Evolutionary conservation across 2,797 vertebrate genomes (phyloP), one percentile per base, ranked within the genome.

Genomic region (Gallirallus australis): DNA sequence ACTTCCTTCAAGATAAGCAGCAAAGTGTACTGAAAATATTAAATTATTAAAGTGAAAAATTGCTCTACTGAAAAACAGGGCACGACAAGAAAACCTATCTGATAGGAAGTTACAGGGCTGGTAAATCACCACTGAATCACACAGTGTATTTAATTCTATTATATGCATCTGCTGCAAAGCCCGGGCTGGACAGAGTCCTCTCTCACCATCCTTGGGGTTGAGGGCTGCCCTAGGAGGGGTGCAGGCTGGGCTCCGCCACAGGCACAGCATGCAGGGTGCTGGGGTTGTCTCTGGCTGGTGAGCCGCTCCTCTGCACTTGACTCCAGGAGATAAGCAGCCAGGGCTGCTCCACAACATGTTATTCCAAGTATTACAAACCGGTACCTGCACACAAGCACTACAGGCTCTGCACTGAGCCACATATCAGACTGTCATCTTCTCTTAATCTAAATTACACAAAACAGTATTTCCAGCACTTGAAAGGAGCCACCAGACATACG

Each of bases 171-270:
- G 11, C 56, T 40, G 16, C 2, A 4, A 50, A 79, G 21, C 39
- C 42, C 3, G 6, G 0, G 0, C 35, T 21, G 63, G n/a, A 9
- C 40, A 23, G 28, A 54, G 24, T n/a, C 52, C 50, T 20, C 50
- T 20, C 7, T 0, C 19, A 4, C 19, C 33, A 12, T 73, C n/a
- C 12, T 50, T 0, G 0, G 25, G 33, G 56, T 6, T 54, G 2
- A 4, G 60, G 47, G 19, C 19, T 17, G 47, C 65, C 15, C 69
- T 3, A 1, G 76, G 42, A 52, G 31, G 15, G 31, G 53, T 4
- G 13, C 27, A 16, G 4, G 68, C 72, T 27, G 40, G 17, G 30
- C 31, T 11, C 27, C 15, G 7, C 31, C 3, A n/a, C 23, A 14
- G 24, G 18, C 57, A 7, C 13, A 37, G 28, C 50, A 8, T 1